Base-by-base conservation (phyloP, 2,113 vertebrate genomes). In the Mesitornis unicolor region DNA sequence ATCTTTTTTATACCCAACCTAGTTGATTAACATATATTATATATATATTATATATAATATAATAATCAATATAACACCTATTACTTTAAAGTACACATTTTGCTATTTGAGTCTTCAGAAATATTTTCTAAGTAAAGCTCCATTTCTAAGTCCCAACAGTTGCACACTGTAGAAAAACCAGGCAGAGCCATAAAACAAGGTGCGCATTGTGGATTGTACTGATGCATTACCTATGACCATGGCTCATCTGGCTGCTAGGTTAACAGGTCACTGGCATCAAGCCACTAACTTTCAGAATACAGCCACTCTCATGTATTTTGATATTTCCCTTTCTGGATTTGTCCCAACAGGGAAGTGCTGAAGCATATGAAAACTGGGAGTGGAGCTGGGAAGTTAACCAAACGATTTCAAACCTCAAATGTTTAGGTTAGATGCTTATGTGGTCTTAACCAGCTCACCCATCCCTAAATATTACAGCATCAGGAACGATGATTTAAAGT, bases 381-480 rank as follows among this genome's bases (percentile, higher is more conserved):
- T 87, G 89, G 87, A 93, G 43, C 56, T 91, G 74, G 84, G 87
- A 96, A 96, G 65, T 61, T 87, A 87, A 95, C 70, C 81, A 95
- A 95, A 87, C 2, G 3, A 76, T 94, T 95, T 84, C 61, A 89
- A 95, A 89, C 89, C 94, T 79, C 91, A 93, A 61, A 95, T 96
- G 94, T 96, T 96, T 96, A 95, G 40, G 69, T 93, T 96, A 95
- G 67, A 54, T 76, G 61, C 25, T 65, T 93, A 87, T 94, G 94
- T 70, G 89, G 91, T 94, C 63, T 93, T 73, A 85, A 90, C 48
- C 38, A 45, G 36, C 70, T 89, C 87, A 93, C 67, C 84, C 75
- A 91, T 77, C 54, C 87, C 84, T 91, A 94, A 93, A 95, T 86
- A 90, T 83, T 94, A 93, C 63, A 85, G 82, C 84, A 93, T 91